phyloP scores from a whole-genome alignment of 2,888 invertebrate species.

The Taphrorychus bicolor region DNA sequence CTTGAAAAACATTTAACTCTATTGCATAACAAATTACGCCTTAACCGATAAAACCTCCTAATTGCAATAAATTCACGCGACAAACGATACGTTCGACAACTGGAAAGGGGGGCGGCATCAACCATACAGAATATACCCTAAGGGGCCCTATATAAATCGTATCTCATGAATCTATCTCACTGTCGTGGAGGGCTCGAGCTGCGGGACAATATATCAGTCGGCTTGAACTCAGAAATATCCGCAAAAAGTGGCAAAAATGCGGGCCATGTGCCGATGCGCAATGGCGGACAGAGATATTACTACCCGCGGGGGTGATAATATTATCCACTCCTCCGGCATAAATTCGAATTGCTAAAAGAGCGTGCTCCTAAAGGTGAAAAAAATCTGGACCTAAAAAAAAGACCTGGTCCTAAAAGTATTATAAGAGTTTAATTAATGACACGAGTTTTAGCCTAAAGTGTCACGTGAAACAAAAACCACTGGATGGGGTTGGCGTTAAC shows the following conservation, averaged over 20 bases:
- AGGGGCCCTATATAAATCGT: conserved; percentile 48
- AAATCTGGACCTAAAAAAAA: not conserved
- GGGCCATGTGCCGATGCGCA: conserved; percentile 19
- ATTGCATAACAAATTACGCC: no score
- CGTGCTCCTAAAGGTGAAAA: not conserved
- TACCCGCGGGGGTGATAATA: conserved; percentile 9
- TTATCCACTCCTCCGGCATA: not conserved
- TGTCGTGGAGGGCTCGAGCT: conserved; percentile 51
- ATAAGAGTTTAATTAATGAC: conserved; percentile 36
- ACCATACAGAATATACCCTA: conserved; percentile 40
- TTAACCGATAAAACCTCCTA: conserved; percentile 36
- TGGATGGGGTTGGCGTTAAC: conserved; percentile 21
- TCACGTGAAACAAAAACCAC: conserved; percentile 27
- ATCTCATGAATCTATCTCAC: conserved; percentile 57
- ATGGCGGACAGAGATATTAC: conserved; percentile 9
- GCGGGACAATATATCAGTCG: conserved; percentile 54
- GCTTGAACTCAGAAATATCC: conserved; percentile 54
- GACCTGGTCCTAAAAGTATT: conserved; percentile 19
- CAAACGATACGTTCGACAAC: conserved; percentile 41
- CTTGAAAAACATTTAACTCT: no score
- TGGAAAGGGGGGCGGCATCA: conserved; percentile 21
- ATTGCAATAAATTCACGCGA: conserved; percentile 40
- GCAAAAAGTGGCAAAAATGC: conserved; percentile 46
- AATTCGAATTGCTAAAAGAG: conserved; percentile 2
- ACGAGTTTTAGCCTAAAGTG: conserved; percentile 27